Evolutionary conservation across 2,113 vertebrate genomes (phyloP).

Genomic region (Phaethon lepturus): DNA sequence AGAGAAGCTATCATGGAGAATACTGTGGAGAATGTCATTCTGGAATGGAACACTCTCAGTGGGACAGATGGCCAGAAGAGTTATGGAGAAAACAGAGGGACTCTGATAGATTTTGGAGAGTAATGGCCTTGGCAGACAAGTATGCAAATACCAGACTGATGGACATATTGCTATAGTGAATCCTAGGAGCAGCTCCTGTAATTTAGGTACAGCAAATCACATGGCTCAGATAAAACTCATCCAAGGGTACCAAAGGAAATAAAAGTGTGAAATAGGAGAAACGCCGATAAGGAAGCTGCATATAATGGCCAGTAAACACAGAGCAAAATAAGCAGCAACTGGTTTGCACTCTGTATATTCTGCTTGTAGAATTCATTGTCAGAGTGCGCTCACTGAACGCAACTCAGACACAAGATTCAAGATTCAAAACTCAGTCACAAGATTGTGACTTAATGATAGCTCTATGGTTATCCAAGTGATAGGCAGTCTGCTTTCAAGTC

Average conservation of each 20-base stretch:
- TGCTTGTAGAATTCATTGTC: not conserved
- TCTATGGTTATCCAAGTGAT: not conserved
- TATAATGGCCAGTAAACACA: slow-evolving; percentile 1
- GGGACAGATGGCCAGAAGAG: not conserved
- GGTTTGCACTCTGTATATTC: not conserved
- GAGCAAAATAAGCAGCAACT: not conserved
- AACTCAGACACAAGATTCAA: not conserved
- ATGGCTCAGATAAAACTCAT: slow-evolving; percentile 46
- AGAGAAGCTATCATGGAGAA: not conserved
- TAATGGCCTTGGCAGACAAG: not conserved
- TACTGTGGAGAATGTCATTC: no score
- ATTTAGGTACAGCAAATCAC: not conserved
- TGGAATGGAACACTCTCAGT: not conserved
- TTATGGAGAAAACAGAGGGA: not conserved
- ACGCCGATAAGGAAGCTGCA: not conserved
- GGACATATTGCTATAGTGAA: slow-evolving; percentile 6
- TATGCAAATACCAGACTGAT: not conserved
- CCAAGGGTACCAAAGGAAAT: not conserved
- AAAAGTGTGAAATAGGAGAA: not conserved
- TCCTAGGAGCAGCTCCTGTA: not conserved
- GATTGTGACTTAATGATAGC: not conserved
- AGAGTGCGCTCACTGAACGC: not conserved
- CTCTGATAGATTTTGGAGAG: not conserved
- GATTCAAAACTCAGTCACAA: not conserved
- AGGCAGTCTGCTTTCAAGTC: not conserved